Base-by-base conservation (phyloP, 2,888 invertebrate species). In the Andrena hattorfiana region DNA sequence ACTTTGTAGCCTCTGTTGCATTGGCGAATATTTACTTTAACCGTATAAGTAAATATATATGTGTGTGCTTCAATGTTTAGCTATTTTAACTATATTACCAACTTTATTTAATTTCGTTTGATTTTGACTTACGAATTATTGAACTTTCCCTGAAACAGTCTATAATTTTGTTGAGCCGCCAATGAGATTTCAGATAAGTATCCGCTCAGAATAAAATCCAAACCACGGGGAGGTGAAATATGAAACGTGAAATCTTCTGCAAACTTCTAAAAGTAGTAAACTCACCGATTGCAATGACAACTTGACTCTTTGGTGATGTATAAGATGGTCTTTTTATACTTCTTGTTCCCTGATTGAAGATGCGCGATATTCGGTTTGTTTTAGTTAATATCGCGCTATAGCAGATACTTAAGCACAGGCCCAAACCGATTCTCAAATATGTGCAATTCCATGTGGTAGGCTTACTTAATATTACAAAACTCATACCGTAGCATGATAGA, bases 331-430 rank as follows among this genome's bases (percentile, higher is more conserved):
- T 94, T 90, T 97, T 96, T 76, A 96, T 96, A 77, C 96, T 96
- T 87, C 96, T 96, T 77, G 97, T 96, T 72, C 89, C 89, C 62
- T 87, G 90, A 84, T 90, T 91, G 82, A 91, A 91, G 64, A 91
- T 91, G 42, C 91, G 93, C 0, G 97, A 97, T 80, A 97, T 97
- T 79, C 97, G 94, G 91, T 97, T 97, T 0, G 97, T 97, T 94
- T 97, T 97, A 16, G 97, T 97, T 66, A 97, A 95, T 71, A 97
- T 95, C 10, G 97, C 97, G 76, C 97, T 96, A 92, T 97, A 97
- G 90, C 97, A 97, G 73, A 97, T 95, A 83, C 96, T 96, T 84
- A 97, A 94, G 28, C 97, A 97, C 0, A 97, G 94, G 0, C 97
- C 97, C 13, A 97, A 95, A 0, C 97, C 96, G 63, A 97, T 95